A percentile compares a stretch with the other conserved stretches of the same genome.
Conservation (phyloP, 2,113 vertebrate species). For the Laticauda laticaudata region DNA sequence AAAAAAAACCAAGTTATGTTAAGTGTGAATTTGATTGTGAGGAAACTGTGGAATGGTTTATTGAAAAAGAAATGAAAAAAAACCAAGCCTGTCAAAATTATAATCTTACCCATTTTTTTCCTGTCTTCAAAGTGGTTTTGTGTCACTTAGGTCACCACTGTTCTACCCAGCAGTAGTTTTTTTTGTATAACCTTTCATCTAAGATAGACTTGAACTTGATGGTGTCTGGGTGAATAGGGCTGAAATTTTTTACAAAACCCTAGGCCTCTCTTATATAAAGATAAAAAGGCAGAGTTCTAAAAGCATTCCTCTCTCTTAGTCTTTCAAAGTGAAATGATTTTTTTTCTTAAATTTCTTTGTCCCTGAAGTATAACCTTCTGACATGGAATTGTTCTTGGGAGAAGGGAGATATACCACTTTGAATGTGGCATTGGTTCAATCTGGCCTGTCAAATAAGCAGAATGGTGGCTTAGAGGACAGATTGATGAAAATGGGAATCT, state of each 20-base stretch:
- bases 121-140: neutral
- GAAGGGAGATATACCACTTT: neutral
- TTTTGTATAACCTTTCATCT: neutral
- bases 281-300: neutral
- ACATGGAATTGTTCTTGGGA: slow-evolving; percentile 3
- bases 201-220: slow-evolving; percentile 3
- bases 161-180: neutral
- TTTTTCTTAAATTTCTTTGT: neutral
- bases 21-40: neutral
- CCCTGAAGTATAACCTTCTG: slow-evolving; percentile 11
- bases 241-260: neutral
- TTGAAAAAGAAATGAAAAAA: neutral
- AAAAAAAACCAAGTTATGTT: neutral
- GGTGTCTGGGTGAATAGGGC: neutral
- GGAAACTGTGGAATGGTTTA: neutral
- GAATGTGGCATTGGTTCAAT: neutral
- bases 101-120: neutral
- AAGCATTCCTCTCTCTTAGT: neutral
- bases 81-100: neutral
- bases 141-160: neutral
- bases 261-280: neutral
- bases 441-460: neutral
- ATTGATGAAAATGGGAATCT: neutral
- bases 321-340: neutral
- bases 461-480: neutral